These are phyloP conservation scores for Cryptus armator DNA, from an alignment of 2,888 invertebrate species.

Conservation along the genomic window DNA sequence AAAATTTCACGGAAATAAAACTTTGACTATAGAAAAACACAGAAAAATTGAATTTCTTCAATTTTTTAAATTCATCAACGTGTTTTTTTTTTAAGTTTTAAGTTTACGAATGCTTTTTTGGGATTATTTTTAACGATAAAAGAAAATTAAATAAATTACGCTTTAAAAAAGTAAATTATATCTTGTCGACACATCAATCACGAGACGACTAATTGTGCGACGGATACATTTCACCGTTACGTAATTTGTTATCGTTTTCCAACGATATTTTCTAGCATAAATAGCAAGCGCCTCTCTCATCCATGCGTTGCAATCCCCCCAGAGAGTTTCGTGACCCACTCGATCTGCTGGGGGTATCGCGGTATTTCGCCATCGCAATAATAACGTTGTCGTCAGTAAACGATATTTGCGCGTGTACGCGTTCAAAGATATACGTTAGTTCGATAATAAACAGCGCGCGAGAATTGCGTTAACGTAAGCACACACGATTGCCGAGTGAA, in stretches of 20 bases:
- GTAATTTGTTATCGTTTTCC: not conserved
- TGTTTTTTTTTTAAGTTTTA: too few relatives aligned
- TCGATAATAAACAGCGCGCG: constrained; percentile 16
- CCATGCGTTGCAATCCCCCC: not conserved
- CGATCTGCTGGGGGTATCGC: constrained; percentile 49
- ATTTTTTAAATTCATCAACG: too few relatives aligned
- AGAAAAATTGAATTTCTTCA: too few relatives aligned
- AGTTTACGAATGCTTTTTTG: too few relatives aligned
- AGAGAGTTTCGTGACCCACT: constrained; percentile 34
- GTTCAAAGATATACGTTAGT: constrained; percentile 18
- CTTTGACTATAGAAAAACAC: too few relatives aligned
- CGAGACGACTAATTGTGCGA: not conserved
- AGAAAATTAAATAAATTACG: too few relatives aligned
- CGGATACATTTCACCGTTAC: not conserved
- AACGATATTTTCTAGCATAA: not conserved
- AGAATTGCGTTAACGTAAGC: constrained; percentile 36
- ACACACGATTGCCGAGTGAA: constrained; percentile 1
- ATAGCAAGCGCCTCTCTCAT: not conserved
- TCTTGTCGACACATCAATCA: not conserved
- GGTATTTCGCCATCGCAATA: constrained; percentile 50
- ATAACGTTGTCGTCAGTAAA: constrained; percentile 38
- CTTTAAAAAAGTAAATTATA: not conserved
- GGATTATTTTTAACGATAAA: too few relatives aligned
- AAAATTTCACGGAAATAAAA: too few relatives aligned
- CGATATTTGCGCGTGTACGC: constrained; percentile 23